A percentile compares a stretch with the other conserved stretches of the same genome.
Conservation (phyloP, 1,140 invertebrate species). For the Scaptodrosophila lebanonensis region DNA sequence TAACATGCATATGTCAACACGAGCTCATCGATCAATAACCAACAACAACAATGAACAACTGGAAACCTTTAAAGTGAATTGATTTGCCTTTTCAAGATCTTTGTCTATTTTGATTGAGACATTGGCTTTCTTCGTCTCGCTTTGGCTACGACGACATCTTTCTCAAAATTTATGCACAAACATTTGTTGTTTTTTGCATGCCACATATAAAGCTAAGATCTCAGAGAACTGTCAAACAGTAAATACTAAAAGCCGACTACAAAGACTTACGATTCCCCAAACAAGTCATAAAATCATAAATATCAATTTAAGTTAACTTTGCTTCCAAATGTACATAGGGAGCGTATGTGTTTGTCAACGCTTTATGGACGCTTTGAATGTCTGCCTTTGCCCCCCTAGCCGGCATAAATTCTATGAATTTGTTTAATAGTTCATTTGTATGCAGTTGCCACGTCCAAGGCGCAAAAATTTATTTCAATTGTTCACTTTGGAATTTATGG, state of each 20-base stretch:
- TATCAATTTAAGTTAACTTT: conserved; percentile 75
- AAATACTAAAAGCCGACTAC: conserved; percentile 31
- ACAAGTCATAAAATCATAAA: conserved; percentile 75
- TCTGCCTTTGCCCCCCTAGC: no score
- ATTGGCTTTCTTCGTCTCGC: no score
- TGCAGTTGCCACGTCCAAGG: conserved; percentile 69
- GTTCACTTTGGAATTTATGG: conserved; percentile 74
- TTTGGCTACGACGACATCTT: neutral
- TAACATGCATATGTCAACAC: no score
- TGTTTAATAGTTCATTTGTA: conserved; percentile 75
- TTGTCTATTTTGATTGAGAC: no score
- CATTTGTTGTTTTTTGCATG: no score
- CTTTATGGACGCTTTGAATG: no score
- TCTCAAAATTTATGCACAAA: neutral
- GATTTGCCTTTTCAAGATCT: no score
- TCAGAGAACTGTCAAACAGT: conserved; percentile 35
- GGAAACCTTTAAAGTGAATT: no score
- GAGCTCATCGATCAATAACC: conserved; percentile 38
- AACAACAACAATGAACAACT: conserved; percentile 15
- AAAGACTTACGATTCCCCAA: conserved; percentile 48
- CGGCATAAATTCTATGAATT: conserved; percentile 74
- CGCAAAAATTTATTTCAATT: conserved; percentile 76
- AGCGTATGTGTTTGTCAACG: neutral
- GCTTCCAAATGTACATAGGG: no score
- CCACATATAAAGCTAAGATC: no score